Evolutionary conservation across 2,113 vertebrate species (phyloP).

Genomic region (Lasiurus cinereus): DNA sequence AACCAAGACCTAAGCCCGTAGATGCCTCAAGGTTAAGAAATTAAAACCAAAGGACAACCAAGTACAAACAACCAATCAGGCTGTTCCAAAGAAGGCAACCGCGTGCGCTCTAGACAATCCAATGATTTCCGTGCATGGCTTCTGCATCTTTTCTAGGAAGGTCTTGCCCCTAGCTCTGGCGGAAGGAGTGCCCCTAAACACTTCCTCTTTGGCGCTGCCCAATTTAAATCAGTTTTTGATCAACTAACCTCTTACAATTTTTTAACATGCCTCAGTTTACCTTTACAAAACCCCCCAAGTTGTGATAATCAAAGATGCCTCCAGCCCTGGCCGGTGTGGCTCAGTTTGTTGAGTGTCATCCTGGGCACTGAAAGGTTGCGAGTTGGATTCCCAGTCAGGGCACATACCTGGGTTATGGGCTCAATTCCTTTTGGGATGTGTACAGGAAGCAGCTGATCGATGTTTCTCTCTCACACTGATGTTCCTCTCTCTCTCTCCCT

Average conservation of each 20-base stretch:
- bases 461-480: neutral
- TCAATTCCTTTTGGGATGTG: neutral
- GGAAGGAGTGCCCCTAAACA: neutral
- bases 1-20: neutral
- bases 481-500: neutral
- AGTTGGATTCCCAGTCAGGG: neutral
- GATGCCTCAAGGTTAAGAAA: neutral
- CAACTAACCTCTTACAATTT: neutral
- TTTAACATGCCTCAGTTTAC: conserved; percentile 8
- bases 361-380: neutral
- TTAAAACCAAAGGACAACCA: neutral
- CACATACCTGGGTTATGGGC: neutral
- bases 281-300: neutral
- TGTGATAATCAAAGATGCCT: conserved; percentile 29
- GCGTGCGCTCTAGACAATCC: neutral
- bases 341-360: neutral
- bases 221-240: neutral
- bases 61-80: neutral
- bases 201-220: neutral
- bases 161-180: neutral
- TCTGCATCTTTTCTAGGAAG: neutral
- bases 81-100: neutral
- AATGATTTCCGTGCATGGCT: neutral
- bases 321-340: neutral
- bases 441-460: neutral